A percentile compares a stretch with the other conserved stretches of the same genome.
These are phyloP conservation scores for Cheilosia grossa DNA, from an alignment of 2,888 invertebrate species.

Conservation along the genomic window DNA sequence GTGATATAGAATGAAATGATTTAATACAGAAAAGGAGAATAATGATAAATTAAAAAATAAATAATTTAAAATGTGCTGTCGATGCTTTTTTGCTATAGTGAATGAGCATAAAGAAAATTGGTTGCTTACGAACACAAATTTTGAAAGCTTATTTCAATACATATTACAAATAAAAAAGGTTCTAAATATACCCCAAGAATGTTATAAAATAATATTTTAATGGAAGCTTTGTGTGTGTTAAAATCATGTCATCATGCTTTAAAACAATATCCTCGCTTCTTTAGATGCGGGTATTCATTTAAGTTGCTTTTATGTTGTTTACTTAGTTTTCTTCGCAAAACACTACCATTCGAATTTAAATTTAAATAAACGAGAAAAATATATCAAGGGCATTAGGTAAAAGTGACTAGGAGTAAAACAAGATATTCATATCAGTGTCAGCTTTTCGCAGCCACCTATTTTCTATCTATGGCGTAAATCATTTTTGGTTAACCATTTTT, in stretches of 20 bases:
- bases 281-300: constrained; percentile 36
- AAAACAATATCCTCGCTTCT: not conserved
- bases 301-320: not conserved
- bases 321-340: not conserved
- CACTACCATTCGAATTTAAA: not conserved
- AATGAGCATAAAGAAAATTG: constrained; percentile 28
- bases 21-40: constrained; percentile 10
- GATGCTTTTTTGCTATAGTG: constrained; percentile 16
- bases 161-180: not conserved
- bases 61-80: constrained; percentile 45
- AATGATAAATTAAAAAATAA: constrained; percentile 8
- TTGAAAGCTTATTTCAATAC: constrained; percentile 28
- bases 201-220: not conserved
- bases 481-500: no score
- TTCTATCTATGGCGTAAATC: no score
- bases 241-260: constrained; percentile 5
- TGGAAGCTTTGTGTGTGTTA: not conserved
- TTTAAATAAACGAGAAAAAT: not conserved
- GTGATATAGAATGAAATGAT: constrained; percentile 53
- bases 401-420: no score
- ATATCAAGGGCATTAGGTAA: no score
- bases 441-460: no score
- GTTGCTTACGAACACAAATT: constrained; percentile 15
- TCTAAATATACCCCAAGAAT: constrained; percentile 9
- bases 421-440: no score